Conservation (phyloP, 2,113 vertebrate genomes). For the Silurus glanis region DNA sequence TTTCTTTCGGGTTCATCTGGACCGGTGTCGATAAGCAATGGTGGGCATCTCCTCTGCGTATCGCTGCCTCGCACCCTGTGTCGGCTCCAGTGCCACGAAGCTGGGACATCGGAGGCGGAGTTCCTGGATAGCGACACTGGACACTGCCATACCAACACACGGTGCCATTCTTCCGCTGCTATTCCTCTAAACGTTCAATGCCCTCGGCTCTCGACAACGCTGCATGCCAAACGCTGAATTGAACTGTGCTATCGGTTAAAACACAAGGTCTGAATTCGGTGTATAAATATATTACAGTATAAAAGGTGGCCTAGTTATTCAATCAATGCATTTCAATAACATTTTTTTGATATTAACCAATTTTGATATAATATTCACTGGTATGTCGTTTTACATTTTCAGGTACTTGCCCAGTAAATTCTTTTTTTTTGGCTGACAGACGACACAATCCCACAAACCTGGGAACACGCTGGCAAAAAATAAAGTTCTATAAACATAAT, state of each 20-base stretch:
- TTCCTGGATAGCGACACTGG: conserved; percentile 70
- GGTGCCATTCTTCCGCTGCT: conserved; percentile 29
- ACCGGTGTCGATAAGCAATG: conserved; percentile 76
- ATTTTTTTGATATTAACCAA: no score
- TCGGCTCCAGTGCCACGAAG: conserved; percentile 57
- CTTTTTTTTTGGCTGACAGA: neutral
- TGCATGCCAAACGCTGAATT: neutral
- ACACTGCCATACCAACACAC: conserved; percentile 63
- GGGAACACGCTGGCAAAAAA: neutral
- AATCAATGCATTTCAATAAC: neutral
- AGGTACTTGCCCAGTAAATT: neutral
- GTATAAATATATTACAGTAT: neutral
- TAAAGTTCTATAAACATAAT: neutral
- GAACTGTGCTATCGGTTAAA: conserved; percentile 43
- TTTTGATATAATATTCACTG: neutral
- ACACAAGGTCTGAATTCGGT: conserved; percentile 42
- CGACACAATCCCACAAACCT: neutral
- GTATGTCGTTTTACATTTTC: neutral
- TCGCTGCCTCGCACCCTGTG: conserved; percentile 69
- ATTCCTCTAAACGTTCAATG: conserved; percentile 23
- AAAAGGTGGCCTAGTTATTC: neutral
- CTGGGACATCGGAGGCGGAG: conserved; percentile 64
- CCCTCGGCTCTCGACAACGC: conserved; percentile 24
- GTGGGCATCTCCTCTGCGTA: conserved; percentile 72
- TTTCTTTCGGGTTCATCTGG: conserved; percentile 78